Evolutionary conservation across 2,888 invertebrate species (phyloP), one percentile per base, ranked within the genome.

Genomic region (Microplitis manilae): DNA sequence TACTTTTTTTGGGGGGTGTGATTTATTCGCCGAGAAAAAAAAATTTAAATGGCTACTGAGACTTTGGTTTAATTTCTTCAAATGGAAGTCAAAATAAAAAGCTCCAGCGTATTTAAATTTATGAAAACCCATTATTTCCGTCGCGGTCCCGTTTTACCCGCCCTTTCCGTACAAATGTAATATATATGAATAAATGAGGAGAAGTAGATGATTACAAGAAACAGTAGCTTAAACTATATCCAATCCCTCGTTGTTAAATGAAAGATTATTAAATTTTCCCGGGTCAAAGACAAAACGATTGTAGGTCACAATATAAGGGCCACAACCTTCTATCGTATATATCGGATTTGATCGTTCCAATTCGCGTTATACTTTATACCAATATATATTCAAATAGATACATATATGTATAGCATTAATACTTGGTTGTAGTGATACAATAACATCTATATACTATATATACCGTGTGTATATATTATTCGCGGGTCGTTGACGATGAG

Each of bases 401-500:
- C 13, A 2, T 9, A 50, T 50, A 9, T 50, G 9, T 50, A 1
- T 50, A 50, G 50, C 5, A 50, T 13, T 30, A 30, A 4, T 30
- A 4, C 30, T 30, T 30, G 30, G 4, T 30, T 30, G 30, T 2
- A 30, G 30, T 30, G 30, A 30, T 30, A 30, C 30, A 30, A 30
- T 30, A 30, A 30, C 2, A 30, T 30, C 30, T 30, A 30, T 30
- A 30, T 2, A 30, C 30, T 30, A 30, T 30, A 30, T 30, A 30
- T 30, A 30, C 8, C 50, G 50, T 13, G 50, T 50, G 9, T 50
- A 50, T 50, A 50, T 50, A 50, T 50, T 65, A 65, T 30, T 65
- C 65, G 73, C 77, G 65, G 64, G 65, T 77, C 69, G 59, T 69
- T 73, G 73, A 74, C 59, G 65, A 71, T 71, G 75, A 79, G 81